phyloP scores from a whole-genome alignment of 2,113 vertebrate genomes.

The Misgurnus mizolepis region DNA sequence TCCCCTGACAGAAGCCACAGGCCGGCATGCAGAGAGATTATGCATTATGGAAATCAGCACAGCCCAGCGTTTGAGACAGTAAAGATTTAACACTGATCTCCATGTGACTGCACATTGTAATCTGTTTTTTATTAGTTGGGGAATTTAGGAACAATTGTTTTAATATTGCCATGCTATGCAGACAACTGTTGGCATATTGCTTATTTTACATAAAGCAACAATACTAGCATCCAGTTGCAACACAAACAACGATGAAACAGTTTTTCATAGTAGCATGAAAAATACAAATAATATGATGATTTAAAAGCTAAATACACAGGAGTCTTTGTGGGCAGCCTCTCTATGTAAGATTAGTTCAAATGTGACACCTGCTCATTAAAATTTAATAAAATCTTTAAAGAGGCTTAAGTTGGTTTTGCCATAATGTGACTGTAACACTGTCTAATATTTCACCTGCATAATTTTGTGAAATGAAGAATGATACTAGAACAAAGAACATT shows the following conservation, averaged over 20 bases:
- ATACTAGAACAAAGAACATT: constrained; percentile 44
- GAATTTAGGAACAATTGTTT: constrained; percentile 81
- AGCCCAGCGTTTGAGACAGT: constrained; percentile 75
- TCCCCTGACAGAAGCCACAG: constrained; percentile 55
- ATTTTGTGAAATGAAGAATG: constrained; percentile 29
- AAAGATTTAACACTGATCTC: constrained; percentile 82
- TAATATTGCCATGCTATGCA: constrained; percentile 83
- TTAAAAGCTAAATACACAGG: constrained; percentile 80
- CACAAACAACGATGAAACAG: constrained; percentile 49
- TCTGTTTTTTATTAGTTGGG: constrained; percentile 74
- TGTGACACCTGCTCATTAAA: constrained; percentile 87
- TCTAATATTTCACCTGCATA: constrained; percentile 82
- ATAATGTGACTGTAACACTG: constrained; percentile 70
- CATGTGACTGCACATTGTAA: constrained; percentile 69
- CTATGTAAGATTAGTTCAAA: constrained; percentile 89
- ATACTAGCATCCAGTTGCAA: constrained; percentile 79
- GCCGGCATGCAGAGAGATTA: constrained; percentile 63
- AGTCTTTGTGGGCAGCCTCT: constrained; percentile 77
- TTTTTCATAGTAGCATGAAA: constrained; percentile 83
- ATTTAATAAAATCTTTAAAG: constrained; percentile 86
- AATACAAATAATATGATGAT: constrained; percentile 85
- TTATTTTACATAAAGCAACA: constrained; percentile 72
- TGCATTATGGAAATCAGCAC: constrained; percentile 76
- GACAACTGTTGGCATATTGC: constrained; percentile 78
- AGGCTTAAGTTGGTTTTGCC: constrained; percentile 84